phyloP scores from a whole-genome alignment of 2,797 vertebrate species.

The Silurus lanzhouensis region DNA sequence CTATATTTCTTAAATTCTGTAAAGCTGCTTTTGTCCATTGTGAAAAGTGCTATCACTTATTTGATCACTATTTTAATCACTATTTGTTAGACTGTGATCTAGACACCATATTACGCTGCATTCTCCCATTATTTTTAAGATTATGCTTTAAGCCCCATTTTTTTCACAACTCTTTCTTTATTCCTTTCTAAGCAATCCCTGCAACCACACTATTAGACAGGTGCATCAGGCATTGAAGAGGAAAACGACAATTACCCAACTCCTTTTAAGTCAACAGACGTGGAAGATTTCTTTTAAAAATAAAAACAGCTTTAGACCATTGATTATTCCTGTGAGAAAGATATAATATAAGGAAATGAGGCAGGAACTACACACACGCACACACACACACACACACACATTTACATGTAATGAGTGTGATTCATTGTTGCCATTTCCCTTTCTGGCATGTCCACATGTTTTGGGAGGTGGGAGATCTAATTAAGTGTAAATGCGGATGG shows the following conservation, averaged over 20 bases:
- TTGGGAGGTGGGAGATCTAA: not conserved
- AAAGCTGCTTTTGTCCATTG: no score
- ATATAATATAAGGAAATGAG: not conserved
- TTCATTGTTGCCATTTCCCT: no score
- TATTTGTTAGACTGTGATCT: not conserved
- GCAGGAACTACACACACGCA: not conserved
- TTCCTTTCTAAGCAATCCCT: not conserved
- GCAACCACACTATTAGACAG: not conserved
- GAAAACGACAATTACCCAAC: not conserved
- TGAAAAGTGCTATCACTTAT: no score
- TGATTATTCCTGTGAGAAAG: no score
- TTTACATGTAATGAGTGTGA: not conserved
- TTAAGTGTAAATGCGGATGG: not conserved
- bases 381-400: no score
- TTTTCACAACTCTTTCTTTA: not conserved
- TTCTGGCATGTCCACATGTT: not conserved
- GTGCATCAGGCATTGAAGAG: conserved; percentile 3
- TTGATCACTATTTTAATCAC: not conserved
- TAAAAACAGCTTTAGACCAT: not conserved
- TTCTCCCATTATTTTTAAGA: not conserved
- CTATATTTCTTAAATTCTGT: no score
- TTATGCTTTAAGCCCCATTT: not conserved
- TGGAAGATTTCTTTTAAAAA: not conserved
- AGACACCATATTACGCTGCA: not conserved
- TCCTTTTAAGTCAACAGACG: not conserved